Conservation (phyloP, 1,140 invertebrate species). For the Rhizoglyphus robini region DNA sequence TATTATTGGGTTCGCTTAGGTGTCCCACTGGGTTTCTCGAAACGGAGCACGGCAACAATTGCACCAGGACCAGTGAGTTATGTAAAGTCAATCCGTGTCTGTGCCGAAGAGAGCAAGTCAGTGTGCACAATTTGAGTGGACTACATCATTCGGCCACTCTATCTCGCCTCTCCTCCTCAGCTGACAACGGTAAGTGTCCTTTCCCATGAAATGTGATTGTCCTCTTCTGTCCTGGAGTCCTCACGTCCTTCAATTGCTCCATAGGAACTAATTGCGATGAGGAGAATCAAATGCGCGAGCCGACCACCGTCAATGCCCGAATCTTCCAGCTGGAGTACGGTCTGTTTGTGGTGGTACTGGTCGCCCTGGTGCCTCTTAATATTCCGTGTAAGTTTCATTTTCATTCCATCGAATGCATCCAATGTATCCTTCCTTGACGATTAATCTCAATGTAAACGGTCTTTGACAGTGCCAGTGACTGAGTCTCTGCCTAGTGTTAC, state of each 20-base stretch:
- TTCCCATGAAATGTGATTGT: neutral
- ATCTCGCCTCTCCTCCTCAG: slow-evolving; percentile 3
- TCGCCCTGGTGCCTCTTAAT: slow-evolving; percentile 5
- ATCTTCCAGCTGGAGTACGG: slow-evolving; percentile 11
- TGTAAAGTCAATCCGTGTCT: slow-evolving; percentile 9
- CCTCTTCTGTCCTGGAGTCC: neutral
- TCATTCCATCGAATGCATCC: neutral
- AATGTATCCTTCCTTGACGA: neutral
- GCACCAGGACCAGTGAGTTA: neutral
- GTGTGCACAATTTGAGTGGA: neutral
- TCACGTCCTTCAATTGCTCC: no score
- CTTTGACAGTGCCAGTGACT: neutral
- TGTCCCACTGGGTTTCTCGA: slow-evolving; percentile 12
- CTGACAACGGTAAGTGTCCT: neutral
- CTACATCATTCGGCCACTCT: neutral
- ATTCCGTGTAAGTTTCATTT: slow-evolving; percentile 16
- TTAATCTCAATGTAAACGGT: neutral
- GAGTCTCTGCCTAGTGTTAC: no score
- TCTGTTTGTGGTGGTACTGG: neutral
- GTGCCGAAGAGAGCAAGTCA: neutral
- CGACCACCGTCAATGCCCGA: neutral
- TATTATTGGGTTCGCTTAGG: neutral
- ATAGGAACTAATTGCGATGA: slow-evolving; percentile 2
- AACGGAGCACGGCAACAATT: slow-evolving; percentile 3
- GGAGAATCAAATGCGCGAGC: neutral